These are phyloP conservation scores for Diaprepes abbreviatus DNA, from an alignment of 2,888 invertebrate species.

Conservation along the genomic window DNA sequence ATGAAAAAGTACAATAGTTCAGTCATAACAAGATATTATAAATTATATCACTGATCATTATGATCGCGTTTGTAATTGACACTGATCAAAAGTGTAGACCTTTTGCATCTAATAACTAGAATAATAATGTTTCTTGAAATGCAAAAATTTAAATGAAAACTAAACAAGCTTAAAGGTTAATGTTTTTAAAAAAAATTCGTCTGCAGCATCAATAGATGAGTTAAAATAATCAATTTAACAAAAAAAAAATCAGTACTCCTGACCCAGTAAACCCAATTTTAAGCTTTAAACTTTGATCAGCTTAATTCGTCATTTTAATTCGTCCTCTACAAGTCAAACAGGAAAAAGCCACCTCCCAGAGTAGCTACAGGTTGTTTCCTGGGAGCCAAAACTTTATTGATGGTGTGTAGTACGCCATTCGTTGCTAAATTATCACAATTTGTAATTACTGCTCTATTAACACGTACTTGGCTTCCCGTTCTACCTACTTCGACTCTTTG, in stretches of 20 bases:
- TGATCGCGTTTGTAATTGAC: conserved; percentile 11
- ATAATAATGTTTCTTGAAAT: too few relatives aligned
- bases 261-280: too few relatives aligned
- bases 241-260: too few relatives aligned
- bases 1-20: conserved; percentile 31
- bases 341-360: conserved; percentile 60
- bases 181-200: too few relatives aligned
- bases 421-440: conserved; percentile 71
- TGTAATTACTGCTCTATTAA: conserved; percentile 63
- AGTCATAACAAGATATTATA: conserved; percentile 20
- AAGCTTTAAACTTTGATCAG: conserved; percentile 15
- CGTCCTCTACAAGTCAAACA: conserved; percentile 62
- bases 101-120: too few relatives aligned
- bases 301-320: not conserved
- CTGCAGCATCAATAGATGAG: too few relatives aligned
- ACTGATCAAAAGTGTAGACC: conserved; percentile 20
- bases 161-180: too few relatives aligned
- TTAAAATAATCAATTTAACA: too few relatives aligned
- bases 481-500: conserved; percentile 63
- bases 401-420: conserved; percentile 73
- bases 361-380: conserved; percentile 59
- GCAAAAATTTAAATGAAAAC: too few relatives aligned
- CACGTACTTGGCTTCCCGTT: conserved; percentile 61
- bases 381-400: conserved; percentile 70
- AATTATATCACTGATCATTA: conserved; percentile 36